Evolutionary conservation across 1,140 invertebrate species (phyloP).

Genomic region (Stegodyphus dumicola): DNA sequence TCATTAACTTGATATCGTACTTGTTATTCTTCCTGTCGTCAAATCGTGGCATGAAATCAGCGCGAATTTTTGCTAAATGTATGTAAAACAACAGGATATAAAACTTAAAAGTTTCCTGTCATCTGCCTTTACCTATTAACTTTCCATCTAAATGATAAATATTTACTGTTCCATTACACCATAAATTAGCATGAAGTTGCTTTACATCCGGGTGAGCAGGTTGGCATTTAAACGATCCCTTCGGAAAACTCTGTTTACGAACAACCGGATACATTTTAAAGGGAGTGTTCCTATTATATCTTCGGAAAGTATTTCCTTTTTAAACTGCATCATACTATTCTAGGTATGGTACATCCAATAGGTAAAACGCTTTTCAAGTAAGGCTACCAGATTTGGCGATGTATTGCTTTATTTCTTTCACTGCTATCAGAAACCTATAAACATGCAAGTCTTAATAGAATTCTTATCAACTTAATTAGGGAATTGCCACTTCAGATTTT

Average conservation of each 20-base stretch:
- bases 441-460: no score
- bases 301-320: not conserved
- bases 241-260: constrained; percentile 6
- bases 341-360: no score
- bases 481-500: no score
- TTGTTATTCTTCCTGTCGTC: no score
- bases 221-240: constrained; percentile 5
- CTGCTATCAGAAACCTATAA: no score
- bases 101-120: not conserved
- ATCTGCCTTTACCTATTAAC: not conserved
- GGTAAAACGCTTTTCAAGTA: not conserved
- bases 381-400: not conserved
- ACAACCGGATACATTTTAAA: constrained; percentile 15
- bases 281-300: constrained; percentile 14
- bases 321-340: not conserved
- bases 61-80: not conserved
- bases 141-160: constrained; percentile 15
- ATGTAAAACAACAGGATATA: not conserved
- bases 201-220: constrained; percentile 7
- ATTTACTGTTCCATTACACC: constrained; percentile 4
- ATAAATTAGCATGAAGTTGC: constrained; percentile 7
- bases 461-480: no score
- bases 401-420: not conserved
- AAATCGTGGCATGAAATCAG: no score
- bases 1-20: no score